phyloP scores from a whole-genome alignment of 2,113 vertebrate species.

The Sisor rabdophorus region DNA sequence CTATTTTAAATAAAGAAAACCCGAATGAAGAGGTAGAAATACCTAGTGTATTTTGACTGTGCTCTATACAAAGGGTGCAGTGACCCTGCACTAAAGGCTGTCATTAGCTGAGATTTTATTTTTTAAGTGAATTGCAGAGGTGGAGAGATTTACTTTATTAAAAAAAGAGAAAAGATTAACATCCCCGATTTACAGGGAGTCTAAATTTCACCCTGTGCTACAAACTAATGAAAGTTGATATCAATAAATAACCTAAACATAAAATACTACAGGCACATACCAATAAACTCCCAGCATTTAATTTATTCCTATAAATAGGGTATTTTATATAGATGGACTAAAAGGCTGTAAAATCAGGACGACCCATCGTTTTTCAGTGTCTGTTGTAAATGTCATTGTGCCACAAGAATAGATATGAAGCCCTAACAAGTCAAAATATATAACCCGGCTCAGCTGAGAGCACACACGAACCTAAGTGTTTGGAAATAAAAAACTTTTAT shows the following conservation, averaged over 20 bases:
- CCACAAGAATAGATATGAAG: slow-evolving; percentile 25
- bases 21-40: slow-evolving; percentile 21
- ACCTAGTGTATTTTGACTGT: slow-evolving; percentile 21
- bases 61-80: neutral
- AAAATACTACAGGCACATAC: slow-evolving; percentile 34
- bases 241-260: slow-evolving; percentile 29
- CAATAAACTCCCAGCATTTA: slow-evolving; percentile 20
- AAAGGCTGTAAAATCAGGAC: slow-evolving; percentile 36
- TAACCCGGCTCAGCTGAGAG: slow-evolving; percentile 26
- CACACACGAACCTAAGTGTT: slow-evolving; percentile 26
- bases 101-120: slow-evolving; percentile 9
- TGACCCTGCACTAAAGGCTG: neutral
- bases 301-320: slow-evolving; percentile 19
- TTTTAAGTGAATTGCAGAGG: neutral
- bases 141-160: slow-evolving; percentile 22
- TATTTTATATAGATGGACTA: slow-evolving; percentile 41
- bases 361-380: slow-evolving; percentile 16
- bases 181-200: slow-evolving; percentile 16
- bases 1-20: slow-evolving; percentile 7
- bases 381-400: slow-evolving; percentile 40
- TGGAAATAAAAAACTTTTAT: slow-evolving; percentile 48
- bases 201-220: neutral
- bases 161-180: neutral
- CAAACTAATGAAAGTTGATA: slow-evolving; percentile 1
- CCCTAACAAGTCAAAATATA: slow-evolving; percentile 34